Conservation (phyloP, 2,113 vertebrate genomes). For the Agelaius tricolor region DNA sequence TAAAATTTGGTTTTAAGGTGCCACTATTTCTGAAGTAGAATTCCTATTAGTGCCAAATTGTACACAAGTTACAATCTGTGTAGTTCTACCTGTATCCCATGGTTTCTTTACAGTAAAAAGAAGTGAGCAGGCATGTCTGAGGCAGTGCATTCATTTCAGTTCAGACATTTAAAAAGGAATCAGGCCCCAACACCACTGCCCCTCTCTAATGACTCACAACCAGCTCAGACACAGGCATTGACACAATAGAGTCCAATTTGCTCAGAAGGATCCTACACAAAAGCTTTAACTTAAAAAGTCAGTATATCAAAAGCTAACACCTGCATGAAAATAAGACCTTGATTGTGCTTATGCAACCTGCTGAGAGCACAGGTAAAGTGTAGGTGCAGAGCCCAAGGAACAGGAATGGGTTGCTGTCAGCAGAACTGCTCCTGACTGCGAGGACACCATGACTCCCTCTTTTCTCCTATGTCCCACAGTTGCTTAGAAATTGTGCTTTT, state of each 20-base stretch:
- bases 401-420: background rate
- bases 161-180: background rate
- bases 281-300: background rate
- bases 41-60: background rate
- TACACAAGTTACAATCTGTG: background rate
- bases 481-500: background rate
- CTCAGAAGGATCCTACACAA: background rate
- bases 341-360: background rate
- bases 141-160: no score
- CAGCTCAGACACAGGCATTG: background rate
- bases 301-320: background rate
- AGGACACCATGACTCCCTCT: background rate
- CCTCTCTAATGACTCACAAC: background rate
- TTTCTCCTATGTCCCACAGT: background rate
- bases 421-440: background rate
- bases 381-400: background rate
- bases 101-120: background rate
- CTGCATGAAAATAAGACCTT: background rate
- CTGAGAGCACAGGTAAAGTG: background rate
- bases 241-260: background rate
- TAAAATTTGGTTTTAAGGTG: conserved; percentile 9
- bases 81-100: background rate
- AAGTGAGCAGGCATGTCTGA: background rate
- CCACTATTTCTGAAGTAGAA: conserved; percentile 21
- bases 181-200: background rate